Base-by-base conservation (phyloP, 1,140 invertebrate species). In the Maniola jurtina region DNA sequence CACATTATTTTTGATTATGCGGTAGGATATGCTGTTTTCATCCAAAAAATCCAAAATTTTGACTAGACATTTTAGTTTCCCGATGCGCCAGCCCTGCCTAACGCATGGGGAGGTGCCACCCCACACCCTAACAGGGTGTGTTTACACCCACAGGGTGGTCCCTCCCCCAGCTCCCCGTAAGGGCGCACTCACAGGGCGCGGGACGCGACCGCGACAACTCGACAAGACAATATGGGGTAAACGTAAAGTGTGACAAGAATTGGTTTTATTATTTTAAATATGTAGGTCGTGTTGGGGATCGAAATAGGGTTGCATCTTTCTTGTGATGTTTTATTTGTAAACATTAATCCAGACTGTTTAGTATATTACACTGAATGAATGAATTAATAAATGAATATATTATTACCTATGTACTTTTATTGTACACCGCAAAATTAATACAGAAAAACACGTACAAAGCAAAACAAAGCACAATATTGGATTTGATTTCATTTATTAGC, bases 101-200 rank as follows among this genome's bases (percentile, higher is more conserved):
- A 59, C 60, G 68, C 68, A 60, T 35, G 47, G 70, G 66, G 70
- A 62, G 62, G 65, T 10, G 25, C 52, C 66, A 55, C 64, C 57
- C 47, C 42, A 10, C 40, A 34, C 45, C 36, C 13, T 38, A 25
- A 55, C 25, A 36, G 54, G 64, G 64, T 57, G 57, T 58, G 63
- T 63, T 40, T 3, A 66, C 45, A 64, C 62, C 48, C 48, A 52
- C 48, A 38, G 64, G 70, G 70, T 61, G 70, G 57, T 42, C 40
- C 45, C 60, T 61, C 56, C 61, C 50, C 68, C 16, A 38, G 48
- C 25, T 50, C 48, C 54, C 63, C 11, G 40, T 52, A 34, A 54
- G 63, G 60, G 55, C 16, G 63, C 60, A 63, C 42, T 45, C 54
- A 70, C 68, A 66, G 36, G 2, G 35, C 34, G 40, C 45, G 58